These are phyloP conservation scores for Poecilia velifera DNA, from an alignment of 2,797 vertebrate genomes.

Conservation along the genomic window DNA sequence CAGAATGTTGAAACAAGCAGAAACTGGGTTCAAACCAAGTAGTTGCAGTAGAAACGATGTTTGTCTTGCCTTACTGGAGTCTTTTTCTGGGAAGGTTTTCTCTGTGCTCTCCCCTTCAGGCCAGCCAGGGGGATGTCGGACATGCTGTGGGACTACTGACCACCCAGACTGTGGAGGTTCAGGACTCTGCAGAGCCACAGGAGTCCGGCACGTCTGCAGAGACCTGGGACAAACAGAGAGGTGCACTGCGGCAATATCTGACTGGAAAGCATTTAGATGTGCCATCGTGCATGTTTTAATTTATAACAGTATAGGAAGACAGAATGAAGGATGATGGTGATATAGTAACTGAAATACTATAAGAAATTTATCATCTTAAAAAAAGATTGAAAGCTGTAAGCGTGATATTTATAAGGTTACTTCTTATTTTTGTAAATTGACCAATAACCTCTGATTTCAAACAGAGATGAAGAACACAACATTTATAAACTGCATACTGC, in stretches of 20 bases:
- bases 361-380: background rate
- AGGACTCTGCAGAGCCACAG: conserved; percentile 70
- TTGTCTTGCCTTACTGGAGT: background rate
- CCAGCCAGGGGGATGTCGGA: conserved; percentile 90
- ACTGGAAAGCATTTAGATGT: background rate
- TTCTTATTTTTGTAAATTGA: background rate
- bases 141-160: conserved; percentile 91
- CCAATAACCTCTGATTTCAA: background rate
- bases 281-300: background rate
- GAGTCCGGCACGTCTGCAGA: conserved; percentile 63
- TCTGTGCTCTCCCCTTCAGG: conserved; percentile 69
- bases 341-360: background rate
- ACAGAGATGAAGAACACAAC: background rate
- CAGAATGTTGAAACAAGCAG: background rate
- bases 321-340: background rate
- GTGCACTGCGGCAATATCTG: conserved; percentile 51
- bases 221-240: conserved; percentile 71
- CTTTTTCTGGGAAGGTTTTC: conserved; percentile 4
- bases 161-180: conserved; percentile 68
- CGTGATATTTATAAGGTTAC: background rate
- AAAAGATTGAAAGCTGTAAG: background rate
- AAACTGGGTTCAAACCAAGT: background rate
- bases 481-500: background rate
- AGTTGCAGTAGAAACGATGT: background rate
- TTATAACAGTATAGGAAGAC: background rate